Percentiles rank a stretch among this genome's conserved stretches.
phyloP scores from a whole-genome alignment of 2,797 vertebrate genomes.

The Sylvilagus floridanus region DNA sequence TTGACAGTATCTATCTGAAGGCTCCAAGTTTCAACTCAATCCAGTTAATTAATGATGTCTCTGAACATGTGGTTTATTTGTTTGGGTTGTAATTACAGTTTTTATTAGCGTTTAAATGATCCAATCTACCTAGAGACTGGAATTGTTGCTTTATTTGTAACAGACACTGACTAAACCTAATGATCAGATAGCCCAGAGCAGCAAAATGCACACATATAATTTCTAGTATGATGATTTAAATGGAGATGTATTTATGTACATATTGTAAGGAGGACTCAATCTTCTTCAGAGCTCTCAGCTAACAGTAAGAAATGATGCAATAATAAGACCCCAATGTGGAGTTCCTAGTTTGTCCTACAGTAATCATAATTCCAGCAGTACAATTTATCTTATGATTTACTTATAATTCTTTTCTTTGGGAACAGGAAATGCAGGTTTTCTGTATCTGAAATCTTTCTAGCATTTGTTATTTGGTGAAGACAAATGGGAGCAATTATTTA shows the following conservation, averaged over 20 bases:
- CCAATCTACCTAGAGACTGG: background rate
- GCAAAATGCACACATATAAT: background rate
- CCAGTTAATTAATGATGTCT: too few species aligned
- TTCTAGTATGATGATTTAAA: constrained; percentile 24
- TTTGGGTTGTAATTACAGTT: background rate
- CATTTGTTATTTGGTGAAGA: background rate
- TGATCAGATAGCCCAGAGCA: background rate
- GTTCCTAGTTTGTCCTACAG: constrained; percentile 1
- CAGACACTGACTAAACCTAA: too few species aligned
- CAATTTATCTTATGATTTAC: background rate
- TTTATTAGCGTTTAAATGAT: background rate
- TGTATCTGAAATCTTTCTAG: background rate
- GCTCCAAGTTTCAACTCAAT: too few species aligned
- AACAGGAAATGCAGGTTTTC: background rate
- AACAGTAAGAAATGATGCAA: background rate
- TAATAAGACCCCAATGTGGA: constrained; percentile 17
- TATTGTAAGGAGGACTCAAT: background rate
- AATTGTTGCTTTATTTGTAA: background rate
- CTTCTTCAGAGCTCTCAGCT: background rate
- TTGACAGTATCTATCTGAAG: too few species aligned
- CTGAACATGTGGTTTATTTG: too few species aligned
- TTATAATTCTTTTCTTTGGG: background rate
- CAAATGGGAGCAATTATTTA: background rate
- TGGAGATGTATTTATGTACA: background rate
- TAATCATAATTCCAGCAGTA: background rate